Percentiles rank a stretch among this genome's conserved stretches.
Conservation (phyloP, 2,888 invertebrate genomes). For the Blastobasis adustella region DNA sequence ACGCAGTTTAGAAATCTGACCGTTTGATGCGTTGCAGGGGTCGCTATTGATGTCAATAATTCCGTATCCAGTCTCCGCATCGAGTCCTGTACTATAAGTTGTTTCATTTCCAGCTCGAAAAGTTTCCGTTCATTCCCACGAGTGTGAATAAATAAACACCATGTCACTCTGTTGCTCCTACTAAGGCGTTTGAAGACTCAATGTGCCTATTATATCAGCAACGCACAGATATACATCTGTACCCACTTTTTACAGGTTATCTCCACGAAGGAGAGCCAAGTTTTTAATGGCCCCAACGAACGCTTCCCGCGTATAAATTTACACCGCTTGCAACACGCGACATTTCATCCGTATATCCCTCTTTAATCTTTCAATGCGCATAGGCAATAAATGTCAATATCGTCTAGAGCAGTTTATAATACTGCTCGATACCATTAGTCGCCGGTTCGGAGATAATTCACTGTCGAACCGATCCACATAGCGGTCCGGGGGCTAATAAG, state of each 20-base stretch:
- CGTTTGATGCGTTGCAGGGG: conserved; percentile 35
- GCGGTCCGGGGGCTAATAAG: conserved; percentile 60
- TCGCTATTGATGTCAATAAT: conserved; percentile 13
- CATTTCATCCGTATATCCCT: background rate
- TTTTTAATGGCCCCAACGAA: background rate
- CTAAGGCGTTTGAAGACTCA: too few species aligned
- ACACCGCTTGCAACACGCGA: background rate
- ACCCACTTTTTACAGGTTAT: too few species aligned
- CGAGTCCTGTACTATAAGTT: background rate
- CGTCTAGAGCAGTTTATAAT: conserved; percentile 36
- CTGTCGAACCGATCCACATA: conserved; percentile 54
- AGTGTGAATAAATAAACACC: too few species aligned
- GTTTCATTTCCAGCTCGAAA: too few species aligned
- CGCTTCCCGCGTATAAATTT: background rate
- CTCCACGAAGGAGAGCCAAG: too few species aligned
- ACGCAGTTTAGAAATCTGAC: conserved; percentile 52
- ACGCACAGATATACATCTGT: too few species aligned
- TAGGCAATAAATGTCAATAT: conserved; percentile 48
- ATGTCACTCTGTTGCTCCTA: too few species aligned
- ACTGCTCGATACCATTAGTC: conserved; percentile 45
- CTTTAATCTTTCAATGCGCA: conserved; percentile 8
- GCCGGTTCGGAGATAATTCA: conserved; percentile 57
- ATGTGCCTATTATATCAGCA: too few species aligned
- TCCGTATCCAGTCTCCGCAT: background rate
- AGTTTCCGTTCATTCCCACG: too few species aligned